These are phyloP conservation scores for Spilosoma lubricipeda DNA, from an alignment of 2,888 invertebrate genomes.

Conservation along the genomic window DNA sequence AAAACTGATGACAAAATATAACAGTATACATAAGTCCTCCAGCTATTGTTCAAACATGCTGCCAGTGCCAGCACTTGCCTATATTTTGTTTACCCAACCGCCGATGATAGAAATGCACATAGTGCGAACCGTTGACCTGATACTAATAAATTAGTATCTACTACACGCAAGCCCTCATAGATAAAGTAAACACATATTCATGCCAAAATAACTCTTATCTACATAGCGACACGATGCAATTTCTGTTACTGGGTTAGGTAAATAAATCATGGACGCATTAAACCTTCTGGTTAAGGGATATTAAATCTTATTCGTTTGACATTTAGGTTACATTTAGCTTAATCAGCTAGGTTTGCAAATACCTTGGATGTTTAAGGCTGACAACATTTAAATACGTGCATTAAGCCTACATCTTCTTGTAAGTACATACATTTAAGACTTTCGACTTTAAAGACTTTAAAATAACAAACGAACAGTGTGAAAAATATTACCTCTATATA, in stretches of 20 bases:
- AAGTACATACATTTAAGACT: neutral
- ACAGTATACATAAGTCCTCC: neutral
- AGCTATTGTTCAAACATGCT: neutral
- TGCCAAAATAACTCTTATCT: constrained; percentile 22
- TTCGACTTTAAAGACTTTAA: neutral
- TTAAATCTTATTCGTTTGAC: neutral
- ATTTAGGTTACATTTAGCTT: constrained; percentile 17
- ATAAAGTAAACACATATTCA: constrained; percentile 10
- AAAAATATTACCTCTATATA: neutral
- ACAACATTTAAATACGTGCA: neutral
- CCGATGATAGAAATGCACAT: constrained; percentile 42
- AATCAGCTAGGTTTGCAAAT: constrained; percentile 11
- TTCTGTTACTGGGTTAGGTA: neutral
- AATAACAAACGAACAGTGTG: neutral
- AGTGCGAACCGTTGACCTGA: constrained; percentile 48
- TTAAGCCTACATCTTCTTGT: neutral
- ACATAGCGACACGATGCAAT: neutral
- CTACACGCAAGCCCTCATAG: constrained; percentile 32
- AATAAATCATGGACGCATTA: constrained; percentile 11
- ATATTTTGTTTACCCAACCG: constrained; percentile 14
- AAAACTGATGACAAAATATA: neutral
- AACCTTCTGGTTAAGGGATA: constrained; percentile 7
- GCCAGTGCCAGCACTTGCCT: neutral
- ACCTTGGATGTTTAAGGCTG: constrained; percentile 18
- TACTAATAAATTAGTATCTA: constrained; percentile 51